Conservation (phyloP, 92 coral and sea anemone genomes). For the Actinostola sp. region DNA sequence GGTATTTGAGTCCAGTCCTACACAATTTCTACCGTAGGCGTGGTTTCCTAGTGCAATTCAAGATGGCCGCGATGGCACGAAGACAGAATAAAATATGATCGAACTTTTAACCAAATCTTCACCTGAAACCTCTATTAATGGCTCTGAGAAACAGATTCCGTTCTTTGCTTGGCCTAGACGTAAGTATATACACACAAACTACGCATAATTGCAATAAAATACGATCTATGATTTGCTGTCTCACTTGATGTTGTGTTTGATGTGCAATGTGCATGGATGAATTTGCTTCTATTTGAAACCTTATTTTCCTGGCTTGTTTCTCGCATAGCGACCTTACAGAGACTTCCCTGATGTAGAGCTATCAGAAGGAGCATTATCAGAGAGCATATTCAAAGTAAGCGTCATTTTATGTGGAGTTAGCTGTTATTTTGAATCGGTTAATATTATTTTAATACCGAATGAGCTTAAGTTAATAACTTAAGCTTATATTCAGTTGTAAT, state of each 20-base stretch:
- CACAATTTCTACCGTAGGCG: neutral
- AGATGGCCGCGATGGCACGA: constrained; percentile 25
- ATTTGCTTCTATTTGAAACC: neutral
- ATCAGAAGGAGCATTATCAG: constrained; percentile 73
- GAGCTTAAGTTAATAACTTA: too few species aligned
- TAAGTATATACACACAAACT: constrained; percentile 44
- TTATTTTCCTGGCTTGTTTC: constrained; percentile 3
- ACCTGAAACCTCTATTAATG: constrained; percentile 35
- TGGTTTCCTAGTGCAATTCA: constrained; percentile 23
- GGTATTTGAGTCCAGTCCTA: neutral
- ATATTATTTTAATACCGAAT: too few species aligned
- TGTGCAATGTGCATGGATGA: constrained; percentile 1
- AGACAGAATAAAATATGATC: neutral
- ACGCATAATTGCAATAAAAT: neutral
- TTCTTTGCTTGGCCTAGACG: constrained; percentile 90
- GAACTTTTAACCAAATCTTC: constrained; percentile 4
- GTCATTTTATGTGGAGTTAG: neutral
- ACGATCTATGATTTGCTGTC: neutral
- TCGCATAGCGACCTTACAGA: constrained; percentile 65
- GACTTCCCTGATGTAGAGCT: constrained; percentile 67
- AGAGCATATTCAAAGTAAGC: constrained; percentile 75
- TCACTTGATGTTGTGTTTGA: constrained; percentile 12
- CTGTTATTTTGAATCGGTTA: neutral
- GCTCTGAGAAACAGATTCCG: constrained; percentile 88
- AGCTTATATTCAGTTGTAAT: too few species aligned